phyloP scores from a whole-genome alignment of 2,113 vertebrate genomes.

The Pituophis catenifer region DNA sequence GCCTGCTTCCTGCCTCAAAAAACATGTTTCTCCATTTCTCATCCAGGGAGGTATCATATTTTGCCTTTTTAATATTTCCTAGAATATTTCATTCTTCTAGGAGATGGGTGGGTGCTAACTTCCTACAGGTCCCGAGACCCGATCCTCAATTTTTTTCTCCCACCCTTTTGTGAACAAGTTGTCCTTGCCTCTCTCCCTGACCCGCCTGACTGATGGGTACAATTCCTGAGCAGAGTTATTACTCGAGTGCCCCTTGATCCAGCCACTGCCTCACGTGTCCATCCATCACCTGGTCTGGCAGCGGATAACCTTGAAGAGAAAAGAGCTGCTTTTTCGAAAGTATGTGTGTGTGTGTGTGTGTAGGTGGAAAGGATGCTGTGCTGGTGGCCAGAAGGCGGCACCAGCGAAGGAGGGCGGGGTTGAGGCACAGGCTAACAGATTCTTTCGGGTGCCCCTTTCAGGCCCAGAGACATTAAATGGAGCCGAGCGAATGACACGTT shows the following conservation, averaged over 20 bases:
- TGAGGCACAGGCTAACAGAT: not conserved
- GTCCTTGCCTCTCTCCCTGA: constrained; percentile 18
- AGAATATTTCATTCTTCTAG: no score
- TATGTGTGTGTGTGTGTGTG: not conserved
- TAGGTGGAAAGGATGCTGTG: not conserved
- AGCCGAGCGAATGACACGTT: constrained; percentile 85
- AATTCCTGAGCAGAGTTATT: constrained; percentile 28
- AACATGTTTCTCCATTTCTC: no score
- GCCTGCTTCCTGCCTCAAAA: no score
- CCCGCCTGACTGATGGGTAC: constrained; percentile 25
- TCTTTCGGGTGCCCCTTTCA: not conserved
- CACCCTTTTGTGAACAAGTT: not conserved
- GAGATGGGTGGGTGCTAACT: no score
- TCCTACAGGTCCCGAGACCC: not conserved
- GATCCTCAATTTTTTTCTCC: not conserved
- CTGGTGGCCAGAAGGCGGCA: not conserved
- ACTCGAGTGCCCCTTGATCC: constrained; percentile 13
- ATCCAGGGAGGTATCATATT: no score
- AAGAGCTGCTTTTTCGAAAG: no score
- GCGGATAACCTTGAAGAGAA: constrained; percentile 15
- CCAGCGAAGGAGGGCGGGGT: not conserved
- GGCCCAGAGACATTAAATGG: constrained; percentile 84
- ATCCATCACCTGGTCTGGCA: constrained; percentile 13
- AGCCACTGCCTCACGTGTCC: not conserved
- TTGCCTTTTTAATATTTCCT: no score